phyloP scores from a whole-genome alignment of 2,797 vertebrate genomes.

The Forpus xanthops region DNA sequence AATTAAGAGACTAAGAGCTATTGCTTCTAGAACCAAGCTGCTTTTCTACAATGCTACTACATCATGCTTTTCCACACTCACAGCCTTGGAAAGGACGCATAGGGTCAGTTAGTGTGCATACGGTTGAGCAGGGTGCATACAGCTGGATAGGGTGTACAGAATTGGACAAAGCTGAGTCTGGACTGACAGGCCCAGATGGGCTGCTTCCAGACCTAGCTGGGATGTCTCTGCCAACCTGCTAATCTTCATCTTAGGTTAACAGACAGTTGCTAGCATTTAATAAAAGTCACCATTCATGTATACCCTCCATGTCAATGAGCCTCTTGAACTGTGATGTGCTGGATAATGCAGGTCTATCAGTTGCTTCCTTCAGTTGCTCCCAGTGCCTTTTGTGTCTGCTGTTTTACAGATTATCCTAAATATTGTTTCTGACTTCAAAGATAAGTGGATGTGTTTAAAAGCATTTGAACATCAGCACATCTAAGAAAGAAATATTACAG shows the following conservation, averaged over 20 bases:
- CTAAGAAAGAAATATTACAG: not conserved
- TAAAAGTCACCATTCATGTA: not conserved
- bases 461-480: not conserved
- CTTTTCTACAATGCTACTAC: not conserved
- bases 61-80: not conserved
- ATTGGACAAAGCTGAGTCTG: not conserved
- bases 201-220: not conserved
- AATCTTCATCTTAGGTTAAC: not conserved
- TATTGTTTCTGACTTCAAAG: constrained; percentile 27
- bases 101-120: not conserved
- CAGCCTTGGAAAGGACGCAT: not conserved
- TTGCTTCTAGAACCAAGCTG: not conserved
- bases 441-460: not conserved
- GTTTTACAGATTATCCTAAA: constrained; percentile 11
- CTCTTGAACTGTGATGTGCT: not conserved
- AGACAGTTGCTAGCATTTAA: not conserved
- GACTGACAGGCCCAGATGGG: not conserved
- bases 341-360: not conserved
- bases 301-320: not conserved
- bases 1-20: not conserved
- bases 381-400: not conserved
- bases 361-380: not conserved
- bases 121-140: not conserved
- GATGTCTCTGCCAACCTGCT: not conserved
- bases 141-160: not conserved